These are phyloP conservation scores for Drosophila orosa DNA, from an alignment of 1,140 invertebrate genomes.

Conservation along the genomic window DNA sequence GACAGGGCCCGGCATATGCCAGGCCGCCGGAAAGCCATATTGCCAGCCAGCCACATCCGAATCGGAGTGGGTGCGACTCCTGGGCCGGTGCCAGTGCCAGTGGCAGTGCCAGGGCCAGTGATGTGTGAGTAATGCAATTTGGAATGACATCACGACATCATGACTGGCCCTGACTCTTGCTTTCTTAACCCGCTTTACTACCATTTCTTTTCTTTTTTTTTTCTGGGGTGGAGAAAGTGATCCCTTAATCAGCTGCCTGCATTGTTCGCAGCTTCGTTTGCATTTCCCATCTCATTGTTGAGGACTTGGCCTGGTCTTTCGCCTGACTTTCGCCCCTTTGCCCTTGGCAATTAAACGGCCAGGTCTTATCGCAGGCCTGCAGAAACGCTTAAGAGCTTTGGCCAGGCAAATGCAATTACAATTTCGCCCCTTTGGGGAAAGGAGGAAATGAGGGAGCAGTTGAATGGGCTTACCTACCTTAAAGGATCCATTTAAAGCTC, in stretches of 20 bases:
- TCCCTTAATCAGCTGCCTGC: slow-evolving; percentile 9
- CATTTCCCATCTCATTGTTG: slow-evolving; percentile 35
- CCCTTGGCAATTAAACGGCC: slow-evolving; percentile 17
- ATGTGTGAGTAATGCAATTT: slow-evolving; percentile 73
- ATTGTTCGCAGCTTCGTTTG: slow-evolving; percentile 42
- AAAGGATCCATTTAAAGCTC: slow-evolving; percentile 38
- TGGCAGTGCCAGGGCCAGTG: slow-evolving; percentile 54
- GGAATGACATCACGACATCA: slow-evolving; percentile 40
- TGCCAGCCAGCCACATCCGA: slow-evolving; percentile 6
- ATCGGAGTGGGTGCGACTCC: slow-evolving; percentile 24
- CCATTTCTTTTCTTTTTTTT: slow-evolving; percentile 8
- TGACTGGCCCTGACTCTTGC: slow-evolving; percentile 45
- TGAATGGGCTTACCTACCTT: slow-evolving; percentile 9
- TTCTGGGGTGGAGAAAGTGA: slow-evolving; percentile 2
- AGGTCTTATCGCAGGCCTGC: slow-evolving; percentile 35
- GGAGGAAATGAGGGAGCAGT: slow-evolving; percentile 4
- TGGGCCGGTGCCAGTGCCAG: slow-evolving; percentile 43
- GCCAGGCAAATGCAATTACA: slow-evolving; percentile 42
- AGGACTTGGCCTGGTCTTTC: slow-evolving; percentile 14
- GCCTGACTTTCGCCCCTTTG: slow-evolving; percentile 8
- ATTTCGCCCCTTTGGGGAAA: neutral
- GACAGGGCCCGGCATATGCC: slow-evolving; percentile 27
- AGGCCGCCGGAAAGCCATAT: slow-evolving; percentile 16
- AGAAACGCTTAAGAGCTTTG: slow-evolving; percentile 36
- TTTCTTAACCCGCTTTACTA: slow-evolving; percentile 14